Base-by-base conservation (phyloP, 1,140 invertebrate species). In the Drosophila ohnishii region DNA sequence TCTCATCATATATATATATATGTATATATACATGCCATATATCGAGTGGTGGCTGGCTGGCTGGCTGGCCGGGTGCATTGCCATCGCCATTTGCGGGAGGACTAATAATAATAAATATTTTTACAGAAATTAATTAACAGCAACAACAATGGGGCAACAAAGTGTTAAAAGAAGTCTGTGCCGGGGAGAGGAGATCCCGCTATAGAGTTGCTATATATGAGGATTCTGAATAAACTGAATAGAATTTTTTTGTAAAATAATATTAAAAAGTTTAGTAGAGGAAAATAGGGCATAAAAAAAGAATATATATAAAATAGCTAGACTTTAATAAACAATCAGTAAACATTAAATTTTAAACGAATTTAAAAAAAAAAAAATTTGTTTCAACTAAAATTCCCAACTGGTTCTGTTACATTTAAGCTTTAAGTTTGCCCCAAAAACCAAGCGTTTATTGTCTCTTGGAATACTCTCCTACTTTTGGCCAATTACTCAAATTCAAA, bases 81-180 rank as follows among this genome's bases (percentile, higher is more conserved):
- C 72, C 64, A 73, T 75, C 58, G 59, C 64, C 73, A 73, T 72
- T 71, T 72, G 78, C 78, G 58, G 64, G 69, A 62, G 70, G 78
- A 75, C 84, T 87, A 86, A 86, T 87, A 87, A 88, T 87, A 87
- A 87, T 87, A 87, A 87, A 87, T 87, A 87, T 87, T 87, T 88
- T 73, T 83, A 58, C 84, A 83, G 75, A 87, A 87, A 83, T 87
- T 88, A 87, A 88, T 87, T 83, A 87, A 87, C 78, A 78, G 63
- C 63, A 39, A 5, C 22, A 69, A 30, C 59, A 67, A 77, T 71
- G 78, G 53, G 76, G 40, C 62, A 71, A 76, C 75, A 83, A 76
- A 75, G 66, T 82, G 75, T 75, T 69, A 64, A 74, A 57, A 63
- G 74, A 75, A 64, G 63, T 78, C 48, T 56, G 42, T 37, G 57